These are phyloP conservation scores for Drosophila colorata DNA, from an alignment of 2,888 invertebrate species.

Conservation along the genomic window DNA sequence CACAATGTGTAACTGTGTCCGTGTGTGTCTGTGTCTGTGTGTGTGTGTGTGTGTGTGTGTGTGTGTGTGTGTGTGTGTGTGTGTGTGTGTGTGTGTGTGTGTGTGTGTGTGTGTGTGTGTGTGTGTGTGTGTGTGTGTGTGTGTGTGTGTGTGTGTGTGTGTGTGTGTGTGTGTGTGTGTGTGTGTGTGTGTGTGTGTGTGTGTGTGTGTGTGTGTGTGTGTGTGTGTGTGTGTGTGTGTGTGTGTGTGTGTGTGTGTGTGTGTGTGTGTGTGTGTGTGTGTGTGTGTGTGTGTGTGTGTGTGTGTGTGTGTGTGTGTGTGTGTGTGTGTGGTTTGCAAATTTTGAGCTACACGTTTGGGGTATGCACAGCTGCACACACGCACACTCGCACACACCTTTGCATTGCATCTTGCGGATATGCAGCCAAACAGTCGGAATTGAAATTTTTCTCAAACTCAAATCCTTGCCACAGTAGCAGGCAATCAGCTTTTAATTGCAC, in stretches of 20 bases:
- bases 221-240: constrained; percentile 41
- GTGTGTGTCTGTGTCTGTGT: no score
- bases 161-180: constrained; percentile 47
- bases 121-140: constrained; percentile 45
- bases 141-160: constrained; percentile 45
- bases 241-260: no score
- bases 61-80: constrained; percentile 41
- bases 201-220: constrained; percentile 40
- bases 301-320: constrained; percentile 15
- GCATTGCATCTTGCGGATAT: constrained; percentile 59
- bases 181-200: constrained; percentile 41
- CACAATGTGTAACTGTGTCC: constrained; percentile 25
- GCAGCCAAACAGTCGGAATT: constrained; percentile 57
- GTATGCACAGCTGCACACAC: constrained; percentile 65
- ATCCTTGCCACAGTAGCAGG: constrained; percentile 55
- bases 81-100: constrained; percentile 42
- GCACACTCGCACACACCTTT: constrained; percentile 17
- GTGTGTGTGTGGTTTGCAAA: constrained; percentile 61
- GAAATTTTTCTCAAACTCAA: constrained; percentile 66
- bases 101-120: constrained; percentile 41
- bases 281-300: constrained; percentile 12
- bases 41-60: constrained; percentile 41
- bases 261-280: no score
- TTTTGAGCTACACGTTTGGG: constrained; percentile 77
- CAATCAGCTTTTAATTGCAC: constrained; percentile 84